Conservation (phyloP, 1,140 invertebrate genomes). For the Listronotus oregonensis region DNA sequence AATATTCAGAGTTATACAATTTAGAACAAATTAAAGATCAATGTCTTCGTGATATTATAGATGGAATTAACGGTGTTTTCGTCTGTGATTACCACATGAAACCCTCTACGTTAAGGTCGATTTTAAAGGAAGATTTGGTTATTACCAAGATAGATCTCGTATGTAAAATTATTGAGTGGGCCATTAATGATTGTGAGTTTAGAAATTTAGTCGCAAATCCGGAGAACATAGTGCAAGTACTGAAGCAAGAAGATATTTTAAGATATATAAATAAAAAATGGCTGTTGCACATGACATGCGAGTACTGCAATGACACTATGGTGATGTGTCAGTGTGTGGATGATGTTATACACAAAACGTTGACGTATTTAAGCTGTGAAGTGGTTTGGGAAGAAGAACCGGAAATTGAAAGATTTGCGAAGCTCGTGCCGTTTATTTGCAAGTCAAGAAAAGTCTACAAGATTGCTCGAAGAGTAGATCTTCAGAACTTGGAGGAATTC, state of each 20-base stretch:
- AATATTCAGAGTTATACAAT: constrained; percentile 62
- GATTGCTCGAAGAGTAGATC: constrained; percentile 41
- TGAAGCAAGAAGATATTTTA: constrained; percentile 53
- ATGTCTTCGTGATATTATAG: constrained; percentile 58
- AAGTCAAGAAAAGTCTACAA: constrained; percentile 38
- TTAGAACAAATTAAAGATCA: constrained; percentile 55
- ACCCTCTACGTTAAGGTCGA: constrained; percentile 54
- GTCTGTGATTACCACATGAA: constrained; percentile 57
- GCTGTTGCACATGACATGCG: constrained; percentile 22
- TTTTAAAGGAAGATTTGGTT: constrained; percentile 58
- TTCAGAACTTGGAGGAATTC: constrained; percentile 28
- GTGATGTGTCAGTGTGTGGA: constrained; percentile 24
- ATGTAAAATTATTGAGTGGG: constrained; percentile 59
- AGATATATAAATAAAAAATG: constrained; percentile 34
- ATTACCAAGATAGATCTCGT: constrained; percentile 59
- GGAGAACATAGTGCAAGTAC: constrained; percentile 56
- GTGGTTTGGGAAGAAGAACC: constrained; percentile 14
- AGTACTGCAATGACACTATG: constrained; percentile 32
- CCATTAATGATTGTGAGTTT: constrained; percentile 57
- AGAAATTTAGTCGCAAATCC: constrained; percentile 50
- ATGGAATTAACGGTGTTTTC: constrained; percentile 59
- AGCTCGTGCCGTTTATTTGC: constrained; percentile 29
- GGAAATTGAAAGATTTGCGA: constrained; percentile 9
- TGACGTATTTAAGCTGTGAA: constrained; percentile 24
- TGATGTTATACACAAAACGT: constrained; percentile 27